These are phyloP conservation scores for Oxyura jamaicensis DNA, from an alignment of 2,113 vertebrate genomes.

Conservation along the genomic window DNA sequence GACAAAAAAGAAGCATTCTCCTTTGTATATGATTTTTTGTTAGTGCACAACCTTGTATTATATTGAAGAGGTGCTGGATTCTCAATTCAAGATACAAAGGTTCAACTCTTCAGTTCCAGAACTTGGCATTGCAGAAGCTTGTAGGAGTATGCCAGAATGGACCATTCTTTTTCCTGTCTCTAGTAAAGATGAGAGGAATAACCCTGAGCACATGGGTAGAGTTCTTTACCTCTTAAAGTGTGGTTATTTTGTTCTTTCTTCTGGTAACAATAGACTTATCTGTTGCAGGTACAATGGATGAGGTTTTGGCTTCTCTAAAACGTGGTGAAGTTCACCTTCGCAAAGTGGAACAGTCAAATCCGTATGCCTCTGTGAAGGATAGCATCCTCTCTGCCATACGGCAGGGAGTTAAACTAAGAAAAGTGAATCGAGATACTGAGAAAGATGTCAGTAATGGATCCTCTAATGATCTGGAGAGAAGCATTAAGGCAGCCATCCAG, in stretches of 20 bases:
- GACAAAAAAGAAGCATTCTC: slow-evolving; percentile 37
- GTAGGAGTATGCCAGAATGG: background rate
- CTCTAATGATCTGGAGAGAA: slow-evolving; percentile 86
- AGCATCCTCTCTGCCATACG: slow-evolving; percentile 88
- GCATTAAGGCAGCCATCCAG: slow-evolving; percentile 92
- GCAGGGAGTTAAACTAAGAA: slow-evolving; percentile 89
- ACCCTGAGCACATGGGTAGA: background rate
- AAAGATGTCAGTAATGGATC: background rate
- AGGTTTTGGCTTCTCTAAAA: slow-evolving; percentile 91
- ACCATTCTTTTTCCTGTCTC: background rate
- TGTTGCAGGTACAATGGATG: slow-evolving; percentile 90
- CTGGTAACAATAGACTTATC: background rate
- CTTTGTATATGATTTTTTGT: slow-evolving; percentile 30
- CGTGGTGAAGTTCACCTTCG: slow-evolving; percentile 77
- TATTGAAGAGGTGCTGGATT: background rate
- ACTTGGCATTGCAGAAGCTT: background rate
- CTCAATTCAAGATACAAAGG: background rate
- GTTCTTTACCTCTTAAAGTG: background rate
- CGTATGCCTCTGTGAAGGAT: slow-evolving; percentile 67
- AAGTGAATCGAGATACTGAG: slow-evolving; percentile 70
- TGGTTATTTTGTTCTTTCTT: background rate
- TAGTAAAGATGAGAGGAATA: background rate
- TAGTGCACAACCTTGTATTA: background rate
- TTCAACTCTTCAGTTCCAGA: slow-evolving; percentile 14
- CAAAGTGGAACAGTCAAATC: slow-evolving; percentile 53